Evolutionary conservation across 2,888 invertebrate genomes (phyloP).

Genomic region (Hylaea fasciaria): DNA sequence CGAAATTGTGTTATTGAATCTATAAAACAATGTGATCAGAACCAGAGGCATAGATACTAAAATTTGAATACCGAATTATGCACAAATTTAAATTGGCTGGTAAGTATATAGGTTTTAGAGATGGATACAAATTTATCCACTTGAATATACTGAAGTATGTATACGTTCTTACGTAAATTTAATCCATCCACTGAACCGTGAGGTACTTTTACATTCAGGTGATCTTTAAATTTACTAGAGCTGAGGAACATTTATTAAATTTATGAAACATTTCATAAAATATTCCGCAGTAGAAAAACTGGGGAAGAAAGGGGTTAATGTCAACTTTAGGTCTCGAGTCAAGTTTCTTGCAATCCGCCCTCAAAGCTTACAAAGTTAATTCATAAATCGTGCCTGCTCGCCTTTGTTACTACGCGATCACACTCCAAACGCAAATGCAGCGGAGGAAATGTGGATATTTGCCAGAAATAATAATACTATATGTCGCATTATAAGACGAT

Average conservation of each 20-base stretch:
- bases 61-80: no score
- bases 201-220: conserved; percentile 8
- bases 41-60: no score
- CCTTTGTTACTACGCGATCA: conserved; percentile 31
- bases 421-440: conserved; percentile 34
- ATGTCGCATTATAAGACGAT: conserved; percentile 28
- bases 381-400: conserved; percentile 30
- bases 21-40: no score
- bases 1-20: no score
- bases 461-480: conserved; percentile 34
- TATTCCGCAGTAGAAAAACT: conserved; percentile 29
- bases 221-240: conserved; percentile 6
- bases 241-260: conserved; percentile 14
- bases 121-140: no score
- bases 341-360: conserved; percentile 30
- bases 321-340: conserved; percentile 38
- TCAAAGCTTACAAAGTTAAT: conserved; percentile 34
- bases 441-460: conserved; percentile 35
- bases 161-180: neutral
- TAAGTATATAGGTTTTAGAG: no score
- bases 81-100: neutral
- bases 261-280: conserved; percentile 32
- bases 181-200: neutral
- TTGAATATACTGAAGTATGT: conserved; percentile 40
- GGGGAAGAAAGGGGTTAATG: conserved; percentile 34